These are phyloP conservation scores for Eretmocerus hayati DNA, from an alignment of 2,888 invertebrate genomes.

Conservation along the genomic window DNA sequence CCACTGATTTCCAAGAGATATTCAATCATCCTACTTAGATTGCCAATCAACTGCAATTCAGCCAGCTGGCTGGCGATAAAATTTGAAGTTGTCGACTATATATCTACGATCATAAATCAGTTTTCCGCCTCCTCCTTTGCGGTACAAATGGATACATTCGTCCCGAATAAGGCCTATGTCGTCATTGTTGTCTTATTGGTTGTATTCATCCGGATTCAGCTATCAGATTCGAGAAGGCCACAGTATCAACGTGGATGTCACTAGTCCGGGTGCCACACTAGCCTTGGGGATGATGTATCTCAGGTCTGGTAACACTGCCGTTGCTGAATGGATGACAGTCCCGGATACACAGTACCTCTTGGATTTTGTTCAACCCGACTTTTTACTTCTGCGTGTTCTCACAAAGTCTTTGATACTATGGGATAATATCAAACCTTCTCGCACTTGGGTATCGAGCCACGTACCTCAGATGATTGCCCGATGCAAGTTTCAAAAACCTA, in stretches of 20 bases:
- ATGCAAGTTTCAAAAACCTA: conserved; percentile 71
- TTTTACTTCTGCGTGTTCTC: conserved; percentile 74
- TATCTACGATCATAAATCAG: too few relatives aligned
- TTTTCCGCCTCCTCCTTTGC: too few relatives aligned
- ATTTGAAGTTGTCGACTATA: too few relatives aligned
- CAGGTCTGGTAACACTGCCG: conserved; percentile 72
- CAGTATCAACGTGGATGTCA: conserved; percentile 89
- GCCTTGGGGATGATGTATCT: conserved; percentile 92
- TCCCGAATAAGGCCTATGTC: too few relatives aligned
- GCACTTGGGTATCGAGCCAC: conserved; percentile 77
- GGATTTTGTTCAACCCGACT: conserved; percentile 87
- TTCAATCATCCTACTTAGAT: too few relatives aligned
- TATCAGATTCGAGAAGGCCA: conserved; percentile 86
- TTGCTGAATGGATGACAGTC: conserved; percentile 85
- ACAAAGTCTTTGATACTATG: conserved; percentile 80
- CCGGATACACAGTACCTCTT: conserved; percentile 85
- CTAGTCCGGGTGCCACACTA: conserved; percentile 90
- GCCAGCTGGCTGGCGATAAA: too few relatives aligned
- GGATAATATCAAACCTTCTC: conserved; percentile 74
- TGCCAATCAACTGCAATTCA: too few relatives aligned
- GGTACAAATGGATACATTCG: too few relatives aligned
- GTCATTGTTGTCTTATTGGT: too few relatives aligned
- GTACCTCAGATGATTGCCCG: conserved; percentile 70
- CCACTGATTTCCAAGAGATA: too few relatives aligned
- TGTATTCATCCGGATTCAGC: too few relatives aligned